Evolutionary conservation across 1,140 invertebrate genomes (phyloP), one percentile per base, ranked within the genome.

Genomic region (Charaxes varanes): DNA sequence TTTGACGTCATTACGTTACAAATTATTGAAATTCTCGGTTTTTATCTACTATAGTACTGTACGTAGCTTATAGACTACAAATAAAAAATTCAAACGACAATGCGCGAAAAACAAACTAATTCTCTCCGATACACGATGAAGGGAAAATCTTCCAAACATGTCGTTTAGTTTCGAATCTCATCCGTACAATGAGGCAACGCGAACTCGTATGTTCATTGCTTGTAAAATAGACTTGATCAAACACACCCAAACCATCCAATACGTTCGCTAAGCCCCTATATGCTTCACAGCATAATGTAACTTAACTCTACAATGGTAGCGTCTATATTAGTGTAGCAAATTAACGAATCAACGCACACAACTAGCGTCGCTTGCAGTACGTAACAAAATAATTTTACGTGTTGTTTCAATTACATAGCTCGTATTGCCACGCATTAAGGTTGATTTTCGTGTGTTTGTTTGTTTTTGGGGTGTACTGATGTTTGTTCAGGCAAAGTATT

Each of bases 151-250:
- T 3, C 17, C 8, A 34, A 5, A 5, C 4, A 12, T 10, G 36
- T 17, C 26, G 5, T 21, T 19, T 19, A 8, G 31, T 35, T 19
- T 15, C 34, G 27, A 23, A 36, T 35, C 33, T 27, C 33, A 22
- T 43, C 13, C 33, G 10, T 8, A 23, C 21, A 23, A 8, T 23
- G 23, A 34, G 24, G 27, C 41, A 28, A 35, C 26, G 18, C 19
- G 24, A 12, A 26, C 11, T 19, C 18, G 27, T 36, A 17, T 30
- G 42, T 38, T 41, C 42, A 45, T 45, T 45, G 42, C 28, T 38
- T 38, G 27, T 45, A 22, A 37, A 45, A 45, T 38, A 37, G 35
- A 45, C 42, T 44, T 31, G 24, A 45, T 31, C 41, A 31, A 42
- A 33, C 21, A 30, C 21, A 33, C 13, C 30, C 22, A 10, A n/a